These are phyloP conservation scores for Meriones unguiculatus DNA, from an alignment of 2,113 vertebrate species.

Conservation along the genomic window DNA sequence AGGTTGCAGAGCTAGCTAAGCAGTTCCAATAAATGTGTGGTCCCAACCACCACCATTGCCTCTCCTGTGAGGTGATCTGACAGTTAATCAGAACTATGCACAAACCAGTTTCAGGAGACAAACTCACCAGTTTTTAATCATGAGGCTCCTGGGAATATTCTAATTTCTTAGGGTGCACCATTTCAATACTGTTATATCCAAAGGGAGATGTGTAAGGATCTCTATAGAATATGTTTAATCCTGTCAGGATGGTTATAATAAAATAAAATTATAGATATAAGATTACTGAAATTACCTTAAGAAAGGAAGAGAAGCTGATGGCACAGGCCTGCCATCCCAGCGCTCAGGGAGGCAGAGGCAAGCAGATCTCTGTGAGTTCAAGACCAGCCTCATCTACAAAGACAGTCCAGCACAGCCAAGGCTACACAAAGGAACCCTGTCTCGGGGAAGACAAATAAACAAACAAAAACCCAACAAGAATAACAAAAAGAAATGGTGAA, in stretches of 20 bases:
- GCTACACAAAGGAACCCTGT: too few relatives aligned
- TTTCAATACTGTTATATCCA: not conserved
- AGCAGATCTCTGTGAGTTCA: too few relatives aligned
- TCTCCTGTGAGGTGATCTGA: not conserved
- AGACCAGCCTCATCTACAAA: too few relatives aligned
- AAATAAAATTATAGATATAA: not conserved
- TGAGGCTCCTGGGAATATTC: not conserved
- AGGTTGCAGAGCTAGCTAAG: not conserved
- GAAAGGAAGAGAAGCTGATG: not conserved
- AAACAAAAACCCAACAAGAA: too few relatives aligned
- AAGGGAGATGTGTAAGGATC: not conserved
- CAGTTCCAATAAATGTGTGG: not conserved
- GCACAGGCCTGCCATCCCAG: too few relatives aligned
- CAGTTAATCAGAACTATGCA: not conserved
- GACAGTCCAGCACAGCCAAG: too few relatives aligned
- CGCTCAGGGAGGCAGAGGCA: too few relatives aligned
- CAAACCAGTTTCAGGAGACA: not conserved
- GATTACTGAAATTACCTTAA: not conserved
- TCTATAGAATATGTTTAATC: not conserved
- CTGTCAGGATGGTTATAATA: not conserved
- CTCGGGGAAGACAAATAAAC: too few relatives aligned
- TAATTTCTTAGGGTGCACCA: not conserved
- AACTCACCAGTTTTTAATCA: not conserved
- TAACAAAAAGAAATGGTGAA: too few relatives aligned
- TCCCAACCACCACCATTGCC: not conserved